Base-by-base conservation (phyloP, 2,113 vertebrate genomes). In the Melanerpes formicivorus region DNA sequence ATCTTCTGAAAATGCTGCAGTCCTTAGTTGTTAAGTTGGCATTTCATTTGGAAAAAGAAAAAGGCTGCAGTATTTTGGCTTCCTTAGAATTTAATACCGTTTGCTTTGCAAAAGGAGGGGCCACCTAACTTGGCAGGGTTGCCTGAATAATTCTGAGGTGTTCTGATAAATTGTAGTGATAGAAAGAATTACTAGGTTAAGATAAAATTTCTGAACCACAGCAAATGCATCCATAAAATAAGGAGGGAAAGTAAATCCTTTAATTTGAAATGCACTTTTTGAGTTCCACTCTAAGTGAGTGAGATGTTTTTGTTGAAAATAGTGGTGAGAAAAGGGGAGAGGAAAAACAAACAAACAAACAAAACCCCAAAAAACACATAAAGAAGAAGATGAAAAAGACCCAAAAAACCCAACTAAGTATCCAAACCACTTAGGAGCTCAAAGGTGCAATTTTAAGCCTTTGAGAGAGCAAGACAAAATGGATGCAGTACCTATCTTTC, bases 251-350 rank as follows among this genome's bases (percentile, higher is more conserved):
- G 26, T 55, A 84, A 92, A 79, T 14, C 21, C 50, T 82, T 77
- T 84, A 80, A 77, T 77, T 80, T 80, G 86, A 87, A 94, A 92
- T 95, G 96, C 94, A 96, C 95, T 96, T 96, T 96, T 90, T 95
- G 83, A 80, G 48, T 76, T 93, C 62, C 40, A 14, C 71, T 90
- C 95, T 77, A 62, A 90, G 63, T 32, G 87, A 91, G 46, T 75
- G 15, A 54, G 78, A 65, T 44, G 10, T 22, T 80, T 76, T 54
- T 75, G 22, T 90, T 86, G 65, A 77, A 88, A 85, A 59, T 21
- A 2, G 4, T 6, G n/a, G 59, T 19, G 32, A 22, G 50, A 42
- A 40, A 4, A 4, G 2, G 1, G 1, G 1, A 5, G 2, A 7
- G 29, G 29, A 2, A 9, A 30, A 48, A 18, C 46, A 48, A 58